Base-by-base conservation (phyloP, 2,888 invertebrate species). In the Onthophagus sagittarius region DNA sequence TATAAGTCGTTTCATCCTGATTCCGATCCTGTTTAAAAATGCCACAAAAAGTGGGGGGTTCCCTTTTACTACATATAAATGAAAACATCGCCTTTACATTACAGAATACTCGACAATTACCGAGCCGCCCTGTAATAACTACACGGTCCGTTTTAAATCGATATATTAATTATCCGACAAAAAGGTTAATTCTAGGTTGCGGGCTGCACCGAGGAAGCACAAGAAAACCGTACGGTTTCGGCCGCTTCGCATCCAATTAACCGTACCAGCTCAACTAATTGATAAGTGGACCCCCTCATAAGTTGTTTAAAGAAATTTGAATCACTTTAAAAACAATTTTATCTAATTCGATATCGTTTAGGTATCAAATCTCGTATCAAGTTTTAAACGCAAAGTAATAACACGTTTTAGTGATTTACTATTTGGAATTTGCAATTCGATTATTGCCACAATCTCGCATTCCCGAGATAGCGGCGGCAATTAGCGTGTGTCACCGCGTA, bases 61-160 rank as follows among this genome's bases (percentile, higher is more conserved):
- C 39, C 39, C 39, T 23, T 23, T 23, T 23, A 23, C 23, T 53
- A 53, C 9, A 15, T 67, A 67, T 67, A 67, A 67, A 67, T 67
- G 67, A 67, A 67, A 67, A 67, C 67, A 67, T 67, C 67, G 67
- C 0, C 32, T 67, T 67, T 67, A 67, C 67, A 67, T 67, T 67
- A 67, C 67, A 63, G 31, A 23, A 32, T 67, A 67, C 67, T 32
- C 31, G 15, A 67, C 67, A 67, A 67, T 67, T 67, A 67, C 67
- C 13, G 31, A 67, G 15, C 63, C 67, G 67, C n/a, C 23, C 67
- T 67, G 67, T 23, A 67, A 67, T 31, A n/a, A 15, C 32, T n/a
- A 67, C 23, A n/a, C 31, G 31, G 11, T 6, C 67, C 31, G 67
- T 15, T 23, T 32, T 32, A 23, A 31, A 67, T 32, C 7, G 67